These are phyloP conservation scores for Caenorhabditis brenneri DNA, from an alignment of 1,140 invertebrate species.

Conservation along the genomic window DNA sequence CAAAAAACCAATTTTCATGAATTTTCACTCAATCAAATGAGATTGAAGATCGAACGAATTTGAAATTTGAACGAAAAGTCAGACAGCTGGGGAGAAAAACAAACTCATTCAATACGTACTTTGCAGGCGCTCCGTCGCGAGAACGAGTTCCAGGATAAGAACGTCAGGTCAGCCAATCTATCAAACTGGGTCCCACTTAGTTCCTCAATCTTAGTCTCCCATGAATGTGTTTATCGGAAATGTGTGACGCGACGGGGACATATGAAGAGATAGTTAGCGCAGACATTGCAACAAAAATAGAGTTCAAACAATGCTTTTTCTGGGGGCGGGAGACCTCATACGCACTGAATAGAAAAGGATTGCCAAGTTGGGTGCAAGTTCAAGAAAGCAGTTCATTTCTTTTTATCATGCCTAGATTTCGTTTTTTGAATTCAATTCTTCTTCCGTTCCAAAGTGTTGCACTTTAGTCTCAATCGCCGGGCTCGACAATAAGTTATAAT, in stretches of 20 bases:
- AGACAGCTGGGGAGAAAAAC: not conserved
- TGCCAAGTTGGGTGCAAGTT: not conserved
- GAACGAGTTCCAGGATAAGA: conserved; percentile 34
- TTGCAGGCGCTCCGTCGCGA: conserved; percentile 37
- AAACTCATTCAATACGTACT: not conserved
- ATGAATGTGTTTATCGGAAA: conserved; percentile 40
- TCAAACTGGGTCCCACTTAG: not conserved
- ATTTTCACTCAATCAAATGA: not conserved
- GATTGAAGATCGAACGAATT: not conserved
- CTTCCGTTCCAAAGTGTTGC: not conserved
- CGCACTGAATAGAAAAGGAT: not conserved
- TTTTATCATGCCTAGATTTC: not conserved
- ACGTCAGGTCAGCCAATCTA: conserved; percentile 12
- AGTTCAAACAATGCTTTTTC: conserved; percentile 34
- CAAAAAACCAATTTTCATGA: not conserved
- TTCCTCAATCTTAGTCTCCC: conserved; percentile 13
- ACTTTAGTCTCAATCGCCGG: too few species aligned
- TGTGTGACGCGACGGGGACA: not conserved
- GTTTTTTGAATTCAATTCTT: not conserved
- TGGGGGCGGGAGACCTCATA: not conserved
- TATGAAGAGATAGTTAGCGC: not conserved
- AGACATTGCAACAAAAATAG: conserved; percentile 7
- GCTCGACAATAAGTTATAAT: too few species aligned
- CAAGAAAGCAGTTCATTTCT: not conserved
- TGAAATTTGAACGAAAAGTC: not conserved